phyloP scores from a whole-genome alignment of 1,140 invertebrate species.

The Pomacea maculata region DNA sequence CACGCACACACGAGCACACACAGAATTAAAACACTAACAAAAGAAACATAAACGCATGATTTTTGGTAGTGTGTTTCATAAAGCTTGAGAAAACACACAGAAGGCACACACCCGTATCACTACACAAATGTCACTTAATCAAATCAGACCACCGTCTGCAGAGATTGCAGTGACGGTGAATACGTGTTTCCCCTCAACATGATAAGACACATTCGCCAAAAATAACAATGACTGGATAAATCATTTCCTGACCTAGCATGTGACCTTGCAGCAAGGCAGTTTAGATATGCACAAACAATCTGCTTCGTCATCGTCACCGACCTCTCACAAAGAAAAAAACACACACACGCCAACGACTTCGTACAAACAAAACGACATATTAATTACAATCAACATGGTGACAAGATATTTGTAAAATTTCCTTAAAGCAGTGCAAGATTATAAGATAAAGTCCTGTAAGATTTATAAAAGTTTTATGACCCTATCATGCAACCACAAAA shows the following conservation, averaged over 20 bases:
- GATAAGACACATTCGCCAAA: not conserved
- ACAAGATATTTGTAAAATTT: not conserved
- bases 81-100: not conserved
- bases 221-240: not conserved
- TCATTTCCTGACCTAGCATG: not conserved
- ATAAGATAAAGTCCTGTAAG: not conserved
- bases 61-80: no score
- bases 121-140: no score
- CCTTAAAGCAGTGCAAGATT: not conserved
- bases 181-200: not conserved
- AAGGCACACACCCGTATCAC: not conserved
- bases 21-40: not conserved
- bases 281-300: no score
- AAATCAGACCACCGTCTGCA: not conserved
- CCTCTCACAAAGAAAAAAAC: not conserved
- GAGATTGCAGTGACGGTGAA: not conserved
- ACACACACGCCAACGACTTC: not conserved
- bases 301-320: no score
- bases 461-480: not conserved
- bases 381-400: not conserved
- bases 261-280: no score
- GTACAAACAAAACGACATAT: not conserved
- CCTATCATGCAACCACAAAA: not conserved
- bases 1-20: not conserved
- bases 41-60: not conserved